Evolutionary conservation across 2,888 invertebrate genomes (phyloP).

Genomic region (Quadriops clusia): DNA sequence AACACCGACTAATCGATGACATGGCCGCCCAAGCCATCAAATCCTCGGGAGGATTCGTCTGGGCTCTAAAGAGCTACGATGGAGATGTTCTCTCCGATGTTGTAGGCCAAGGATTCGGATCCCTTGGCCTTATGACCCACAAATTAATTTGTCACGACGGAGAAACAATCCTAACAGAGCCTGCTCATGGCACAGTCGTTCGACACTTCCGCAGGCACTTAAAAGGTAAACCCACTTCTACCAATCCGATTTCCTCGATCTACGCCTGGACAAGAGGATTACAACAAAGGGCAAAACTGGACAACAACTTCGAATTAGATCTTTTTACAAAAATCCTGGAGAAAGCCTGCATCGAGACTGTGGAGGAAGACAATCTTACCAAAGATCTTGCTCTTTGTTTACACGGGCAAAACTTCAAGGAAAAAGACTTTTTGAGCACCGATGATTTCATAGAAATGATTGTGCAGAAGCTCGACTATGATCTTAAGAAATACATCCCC

Average conservation of each 20-base stretch:
- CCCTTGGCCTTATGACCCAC: conserved; percentile 78
- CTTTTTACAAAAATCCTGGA: conserved; percentile 58
- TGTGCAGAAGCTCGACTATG: conserved; percentile 49
- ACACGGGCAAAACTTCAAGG: conserved; percentile 62
- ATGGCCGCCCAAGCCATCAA: conserved; percentile 78
- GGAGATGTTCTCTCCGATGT: conserved; percentile 80
- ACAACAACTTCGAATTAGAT: conserved; percentile 55
- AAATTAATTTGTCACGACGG: conserved; percentile 75
- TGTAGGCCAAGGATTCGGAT: conserved; percentile 63
- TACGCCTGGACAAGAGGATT: conserved; percentile 80
- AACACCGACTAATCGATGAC: conserved; percentile 78
- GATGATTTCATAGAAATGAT: conserved; percentile 71
- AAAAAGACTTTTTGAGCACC: conserved; percentile 65
- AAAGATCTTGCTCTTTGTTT: conserved; percentile 77
- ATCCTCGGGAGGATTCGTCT: conserved; percentile 71
- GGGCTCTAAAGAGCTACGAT: conserved; percentile 85
- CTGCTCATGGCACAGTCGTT: conserved; percentile 81
- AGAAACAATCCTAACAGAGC: conserved; percentile 75
- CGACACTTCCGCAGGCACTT: conserved; percentile 69
- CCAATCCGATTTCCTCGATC: conserved; percentile 85
- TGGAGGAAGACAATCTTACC: conserved; percentile 71
- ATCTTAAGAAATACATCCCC: conserved; percentile 23
- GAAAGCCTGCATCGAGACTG: conserved; percentile 65
- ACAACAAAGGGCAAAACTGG: conserved; percentile 65
- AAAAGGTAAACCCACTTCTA: conserved; percentile 69